A percentile compares a stretch with the other conserved stretches of the same genome.
These are phyloP conservation scores for Orthosia gracilis DNA, from an alignment of 2,888 invertebrate species.

Conservation along the genomic window DNA sequence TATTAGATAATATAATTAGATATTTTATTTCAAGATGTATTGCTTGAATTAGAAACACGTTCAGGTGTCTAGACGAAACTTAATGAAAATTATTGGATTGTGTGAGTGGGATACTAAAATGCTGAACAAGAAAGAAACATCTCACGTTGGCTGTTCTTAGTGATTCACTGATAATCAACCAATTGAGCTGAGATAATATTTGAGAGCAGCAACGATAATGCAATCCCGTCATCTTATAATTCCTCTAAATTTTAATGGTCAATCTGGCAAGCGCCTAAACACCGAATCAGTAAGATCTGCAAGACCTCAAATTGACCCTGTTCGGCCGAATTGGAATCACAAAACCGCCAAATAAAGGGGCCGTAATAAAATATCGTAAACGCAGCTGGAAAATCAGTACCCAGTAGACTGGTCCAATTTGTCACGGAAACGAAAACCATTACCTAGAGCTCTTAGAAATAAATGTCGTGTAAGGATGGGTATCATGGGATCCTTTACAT, in stretches of 20 bases:
- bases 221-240: constrained; percentile 15
- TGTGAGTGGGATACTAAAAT: not conserved
- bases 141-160: not conserved
- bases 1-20: constrained; percentile 24
- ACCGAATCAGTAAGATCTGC: constrained; percentile 42
- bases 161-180: not conserved
- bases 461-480: constrained; percentile 48
- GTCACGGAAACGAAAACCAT: constrained; percentile 58
- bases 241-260: constrained; percentile 37
- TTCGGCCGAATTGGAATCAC: constrained; percentile 31
- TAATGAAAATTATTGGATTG: constrained; percentile 8
- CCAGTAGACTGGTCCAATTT: constrained; percentile 54
- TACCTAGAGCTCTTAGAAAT: constrained; percentile 57
- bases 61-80: constrained; percentile 23
- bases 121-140: not conserved
- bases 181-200: not conserved
- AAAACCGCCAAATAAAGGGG: constrained; percentile 36
- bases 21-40: constrained; percentile 15
- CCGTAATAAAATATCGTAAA: constrained; percentile 35
- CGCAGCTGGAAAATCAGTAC: constrained; percentile 27
- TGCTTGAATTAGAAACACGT: constrained; percentile 14
- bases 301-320: constrained; percentile 34
- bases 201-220: not conserved
- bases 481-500: constrained; percentile 53
- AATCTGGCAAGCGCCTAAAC: constrained; percentile 48